Evolutionary conservation across 2,888 invertebrate genomes (phyloP).

Genomic region (Pecten maximus): DNA sequence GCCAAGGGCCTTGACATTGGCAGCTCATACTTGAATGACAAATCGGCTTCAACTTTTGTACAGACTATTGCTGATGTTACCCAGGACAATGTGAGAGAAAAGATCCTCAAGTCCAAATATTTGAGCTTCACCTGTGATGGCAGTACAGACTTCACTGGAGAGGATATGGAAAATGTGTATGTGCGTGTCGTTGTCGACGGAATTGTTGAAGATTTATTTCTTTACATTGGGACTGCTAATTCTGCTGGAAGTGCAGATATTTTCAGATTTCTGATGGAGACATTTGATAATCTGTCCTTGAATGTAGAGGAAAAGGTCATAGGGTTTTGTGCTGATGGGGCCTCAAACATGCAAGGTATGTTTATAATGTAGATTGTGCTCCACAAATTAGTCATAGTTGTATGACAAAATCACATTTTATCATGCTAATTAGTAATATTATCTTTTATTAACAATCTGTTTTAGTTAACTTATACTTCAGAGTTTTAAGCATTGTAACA

Average conservation of each 20-base stretch:
- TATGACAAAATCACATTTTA: no score
- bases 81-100: no score
- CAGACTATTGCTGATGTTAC: neutral
- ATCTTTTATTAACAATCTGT: no score
- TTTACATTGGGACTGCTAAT: constrained; percentile 1
- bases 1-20: constrained; percentile 30
- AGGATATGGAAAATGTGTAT: constrained; percentile 39
- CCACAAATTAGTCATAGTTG: no score
- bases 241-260: neutral
- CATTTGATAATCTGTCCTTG: neutral
- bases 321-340: constrained; percentile 38
- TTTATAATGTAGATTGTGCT: no score
- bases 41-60: constrained; percentile 33
- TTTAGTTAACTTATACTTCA: no score
- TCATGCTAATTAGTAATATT: no score
- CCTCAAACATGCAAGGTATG: constrained; percentile 40
- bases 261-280: neutral
- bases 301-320: neutral
- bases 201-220: constrained; percentile 16
- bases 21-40: neutral
- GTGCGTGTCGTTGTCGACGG: neutral
- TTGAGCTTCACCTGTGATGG: no score
- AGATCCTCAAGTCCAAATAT: no score
- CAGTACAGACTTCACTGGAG: constrained; percentile 33
- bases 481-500: no score